Base-by-base conservation (phyloP, 2,797 vertebrate genomes). In the Enteromius anoplus region DNA sequence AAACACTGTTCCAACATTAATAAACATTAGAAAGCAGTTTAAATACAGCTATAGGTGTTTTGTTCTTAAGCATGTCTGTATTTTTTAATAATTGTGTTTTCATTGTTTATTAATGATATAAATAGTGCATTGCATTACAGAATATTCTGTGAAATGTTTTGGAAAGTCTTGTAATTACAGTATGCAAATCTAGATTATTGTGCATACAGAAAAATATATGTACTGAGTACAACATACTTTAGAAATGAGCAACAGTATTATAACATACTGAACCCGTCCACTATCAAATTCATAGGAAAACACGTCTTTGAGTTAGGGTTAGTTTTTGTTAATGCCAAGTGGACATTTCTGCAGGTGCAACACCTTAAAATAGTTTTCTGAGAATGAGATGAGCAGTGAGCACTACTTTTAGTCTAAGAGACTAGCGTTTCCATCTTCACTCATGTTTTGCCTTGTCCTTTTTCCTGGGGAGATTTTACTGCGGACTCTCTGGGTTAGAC, bases 261-360 rank as follows among this genome's bases (percentile, higher is more conserved):
- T 11, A 49, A 9, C 9, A 29, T 34, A n/a, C 26, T 34, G 5
- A 37, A 64, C n/a, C 51, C 5, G 9, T 21, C 26, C 32, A 64
- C 37, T 62, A 29, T 17, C 14, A 60, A n/a, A 45, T 64, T 19
- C 60, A 45, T 29, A 6, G 0, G 15, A 10, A 14, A 45, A 45
- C 12, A 47, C 15, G 10, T 45, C 34, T 42, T 17, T 45, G 17
- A 21, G 45, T 40, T 72, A 26, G 26, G 26, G 26, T 26, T 26
- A 32, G 60, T 80, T 66, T 66, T 60, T 15, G 19, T 42, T 66
- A 5, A 29, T 49, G 53, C 15, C 37, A 8, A 23, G n/a, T 42
- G 9, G 47, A 5, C 11, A 71, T 69, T 65, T 76, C 11, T 80
- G 45, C 85, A 84, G 78, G 72, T 86, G 79, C 72, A 75, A 32